phyloP scores from a whole-genome alignment of 2,113 vertebrate species.

The Apus apus region DNA sequence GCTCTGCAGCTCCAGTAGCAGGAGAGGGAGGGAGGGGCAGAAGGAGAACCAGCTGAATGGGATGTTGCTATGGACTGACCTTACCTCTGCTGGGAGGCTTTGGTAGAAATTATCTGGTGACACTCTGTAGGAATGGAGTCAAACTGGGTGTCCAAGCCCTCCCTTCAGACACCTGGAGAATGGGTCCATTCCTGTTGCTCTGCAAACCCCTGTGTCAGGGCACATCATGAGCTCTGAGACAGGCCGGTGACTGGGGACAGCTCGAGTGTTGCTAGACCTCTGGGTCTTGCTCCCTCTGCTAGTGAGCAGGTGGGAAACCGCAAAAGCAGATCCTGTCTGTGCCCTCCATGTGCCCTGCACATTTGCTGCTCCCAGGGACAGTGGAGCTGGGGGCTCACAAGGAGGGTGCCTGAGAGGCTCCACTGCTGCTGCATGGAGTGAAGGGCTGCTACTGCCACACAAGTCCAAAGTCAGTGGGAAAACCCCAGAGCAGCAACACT shows the following conservation, averaged over 20 bases:
- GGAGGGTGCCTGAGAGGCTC: background rate
- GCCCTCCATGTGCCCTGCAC: background rate
- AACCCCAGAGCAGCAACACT: rapidly evolving
- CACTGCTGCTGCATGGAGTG: background rate
- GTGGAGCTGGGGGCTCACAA: background rate
- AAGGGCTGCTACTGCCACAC: background rate
- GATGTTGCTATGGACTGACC: background rate
- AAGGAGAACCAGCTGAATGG: background rate
- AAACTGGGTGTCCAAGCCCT: background rate
- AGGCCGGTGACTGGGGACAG: background rate
- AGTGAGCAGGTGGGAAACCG: background rate
- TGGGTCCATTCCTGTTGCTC: rapidly evolving
- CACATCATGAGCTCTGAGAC: rapidly evolving
- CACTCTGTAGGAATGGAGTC: background rate
- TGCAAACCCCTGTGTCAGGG: background rate
- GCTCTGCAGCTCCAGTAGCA: background rate
- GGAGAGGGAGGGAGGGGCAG: background rate
- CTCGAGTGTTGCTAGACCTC: rapidly evolving
- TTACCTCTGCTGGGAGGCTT: background rate
- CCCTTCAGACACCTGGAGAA: background rate
- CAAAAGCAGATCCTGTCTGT: background rate
- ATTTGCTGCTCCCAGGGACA: background rate
- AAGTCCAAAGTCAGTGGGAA: background rate
- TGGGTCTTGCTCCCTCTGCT: rapidly evolving
- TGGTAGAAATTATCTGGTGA: background rate